Percentiles rank a stretch among this genome's conserved stretches.
Evolutionary conservation across 2,797 vertebrate species (phyloP).

Genomic region (Podarcis lilfordi): DNA sequence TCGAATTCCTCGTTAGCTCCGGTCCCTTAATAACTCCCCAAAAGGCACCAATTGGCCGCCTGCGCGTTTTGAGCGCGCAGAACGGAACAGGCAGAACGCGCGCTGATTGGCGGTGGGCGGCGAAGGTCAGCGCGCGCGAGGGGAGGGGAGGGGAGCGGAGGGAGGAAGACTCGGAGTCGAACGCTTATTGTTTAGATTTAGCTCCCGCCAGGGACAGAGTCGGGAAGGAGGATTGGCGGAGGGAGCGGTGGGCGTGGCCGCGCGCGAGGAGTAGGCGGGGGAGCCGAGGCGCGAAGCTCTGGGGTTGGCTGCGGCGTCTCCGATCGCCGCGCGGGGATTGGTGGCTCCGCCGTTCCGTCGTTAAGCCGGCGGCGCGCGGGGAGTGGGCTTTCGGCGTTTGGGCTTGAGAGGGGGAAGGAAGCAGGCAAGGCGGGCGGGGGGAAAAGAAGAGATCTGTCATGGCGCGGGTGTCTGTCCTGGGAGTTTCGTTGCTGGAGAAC

Average conservation of each 20-base stretch:
- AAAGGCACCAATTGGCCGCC: neutral
- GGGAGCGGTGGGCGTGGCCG: neutral
- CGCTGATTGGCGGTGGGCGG: neutral
- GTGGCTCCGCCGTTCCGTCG: neutral
- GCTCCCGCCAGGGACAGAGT: slow-evolving; percentile 16
- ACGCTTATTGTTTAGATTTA: neutral
- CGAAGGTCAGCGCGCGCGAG: too few relatives aligned
- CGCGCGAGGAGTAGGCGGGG: slow-evolving; percentile 1
- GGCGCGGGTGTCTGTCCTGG: slow-evolving; percentile 90
- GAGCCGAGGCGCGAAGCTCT: slow-evolving; percentile 18
- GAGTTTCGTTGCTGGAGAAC: slow-evolving; percentile 84
- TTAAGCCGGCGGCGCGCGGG: slow-evolving; percentile 30
- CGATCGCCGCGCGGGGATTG: neutral
- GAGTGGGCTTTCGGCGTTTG: neutral
- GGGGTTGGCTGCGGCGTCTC: neutral
- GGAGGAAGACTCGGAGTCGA: neutral
- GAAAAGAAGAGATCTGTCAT: slow-evolving; percentile 64
- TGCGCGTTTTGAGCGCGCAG: neutral
- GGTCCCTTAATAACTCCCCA: neutral
- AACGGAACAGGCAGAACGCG: too few relatives aligned
- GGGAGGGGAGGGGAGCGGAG: neutral
- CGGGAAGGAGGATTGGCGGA: neutral
- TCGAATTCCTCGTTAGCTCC: neutral
- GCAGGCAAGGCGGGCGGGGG: accelerated
- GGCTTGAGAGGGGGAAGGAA: neutral